Evolutionary conservation across 2,113 vertebrate genomes (phyloP).

Genomic region (Bostrychus sinensis): DNA sequence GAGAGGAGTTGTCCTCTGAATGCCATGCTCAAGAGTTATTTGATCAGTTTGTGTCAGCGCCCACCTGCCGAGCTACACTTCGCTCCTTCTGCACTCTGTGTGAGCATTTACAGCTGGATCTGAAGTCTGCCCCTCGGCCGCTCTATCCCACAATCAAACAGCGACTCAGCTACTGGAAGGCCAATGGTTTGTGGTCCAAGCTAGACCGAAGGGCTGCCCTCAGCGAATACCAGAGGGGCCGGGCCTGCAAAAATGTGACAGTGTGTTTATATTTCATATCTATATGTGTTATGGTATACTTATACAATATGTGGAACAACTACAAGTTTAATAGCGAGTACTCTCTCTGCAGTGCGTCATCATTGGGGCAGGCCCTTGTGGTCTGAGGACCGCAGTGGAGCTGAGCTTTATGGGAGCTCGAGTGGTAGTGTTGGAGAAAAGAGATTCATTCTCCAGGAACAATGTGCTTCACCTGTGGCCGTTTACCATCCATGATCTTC

Average conservation of each 20-base stretch:
- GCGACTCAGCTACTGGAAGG: conserved; percentile 95
- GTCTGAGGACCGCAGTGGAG: conserved; percentile 93
- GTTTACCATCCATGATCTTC: conserved; percentile 94
- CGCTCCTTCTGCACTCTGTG: conserved; percentile 91
- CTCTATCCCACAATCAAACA: conserved; percentile 91
- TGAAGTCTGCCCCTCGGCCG: conserved; percentile 65
- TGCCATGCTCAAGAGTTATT: conserved; percentile 88
- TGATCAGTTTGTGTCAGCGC: conserved; percentile 90
- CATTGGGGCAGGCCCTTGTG: conserved; percentile 95
- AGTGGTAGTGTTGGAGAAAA: conserved; percentile 94
- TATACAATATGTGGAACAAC: background rate
- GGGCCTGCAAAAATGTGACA: conserved; percentile 87
- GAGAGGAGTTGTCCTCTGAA: conserved; percentile 65
- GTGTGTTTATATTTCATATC: conserved; percentile 62
- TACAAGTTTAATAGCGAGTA: background rate
- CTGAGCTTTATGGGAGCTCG: conserved; percentile 91
- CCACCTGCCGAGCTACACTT: conserved; percentile 90
- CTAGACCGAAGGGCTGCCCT: conserved; percentile 91
- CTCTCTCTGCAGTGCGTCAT: conserved; percentile 86
- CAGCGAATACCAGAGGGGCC: conserved; percentile 88
- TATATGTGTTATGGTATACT: background rate
- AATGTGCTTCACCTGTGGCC: conserved; percentile 97
- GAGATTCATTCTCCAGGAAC: conserved; percentile 94
- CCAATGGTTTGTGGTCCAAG: conserved; percentile 93
- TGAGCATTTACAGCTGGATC: conserved; percentile 84